Evolutionary conservation across 2,888 invertebrate genomes (phyloP).

Genomic region (Eilema depressum): DNA sequence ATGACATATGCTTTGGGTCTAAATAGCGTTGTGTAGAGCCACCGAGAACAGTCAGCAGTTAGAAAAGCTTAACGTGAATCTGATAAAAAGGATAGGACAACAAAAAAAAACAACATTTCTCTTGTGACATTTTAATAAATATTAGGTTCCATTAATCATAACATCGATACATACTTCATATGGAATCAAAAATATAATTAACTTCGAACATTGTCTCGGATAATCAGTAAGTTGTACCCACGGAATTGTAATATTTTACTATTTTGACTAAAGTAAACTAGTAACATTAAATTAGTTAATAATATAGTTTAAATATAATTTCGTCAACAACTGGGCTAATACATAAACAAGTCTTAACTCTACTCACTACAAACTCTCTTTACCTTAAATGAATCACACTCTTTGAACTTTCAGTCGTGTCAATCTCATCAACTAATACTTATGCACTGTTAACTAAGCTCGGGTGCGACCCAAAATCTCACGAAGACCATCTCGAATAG

Average conservation of each 20-base stretch:
- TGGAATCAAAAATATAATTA: slow-evolving; percentile 57
- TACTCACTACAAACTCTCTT: slow-evolving; percentile 57
- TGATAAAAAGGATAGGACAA: not conserved
- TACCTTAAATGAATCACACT: slow-evolving; percentile 61
- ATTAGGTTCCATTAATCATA: slow-evolving; percentile 55
- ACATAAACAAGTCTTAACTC: slow-evolving; percentile 53
- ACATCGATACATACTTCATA: slow-evolving; percentile 52
- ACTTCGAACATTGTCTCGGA: slow-evolving; percentile 35
- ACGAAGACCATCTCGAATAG: not conserved
- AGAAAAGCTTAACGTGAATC: too few relatives aligned
- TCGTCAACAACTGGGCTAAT: slow-evolving; percentile 38
- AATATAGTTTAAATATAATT: slow-evolving; percentile 30
- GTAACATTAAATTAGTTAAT: slow-evolving; percentile 32
- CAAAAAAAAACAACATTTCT: slow-evolving; percentile 18
- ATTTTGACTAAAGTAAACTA: slow-evolving; percentile 30
- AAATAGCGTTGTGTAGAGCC: not conserved
- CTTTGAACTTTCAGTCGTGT: slow-evolving; percentile 74
- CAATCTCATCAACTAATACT: slow-evolving; percentile 52
- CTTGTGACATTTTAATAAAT: slow-evolving; percentile 51
- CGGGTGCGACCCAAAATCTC: slow-evolving; percentile 20
- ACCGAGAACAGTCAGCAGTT: not conserved
- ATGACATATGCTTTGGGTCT: too few relatives aligned
- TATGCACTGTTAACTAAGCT: slow-evolving; percentile 34
- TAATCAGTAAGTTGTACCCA: slow-evolving; percentile 52
- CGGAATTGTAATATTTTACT: slow-evolving; percentile 39